These are phyloP conservation scores for Sphaerophoria taeniata DNA, from an alignment of 2,888 invertebrate species.

Conservation along the genomic window DNA sequence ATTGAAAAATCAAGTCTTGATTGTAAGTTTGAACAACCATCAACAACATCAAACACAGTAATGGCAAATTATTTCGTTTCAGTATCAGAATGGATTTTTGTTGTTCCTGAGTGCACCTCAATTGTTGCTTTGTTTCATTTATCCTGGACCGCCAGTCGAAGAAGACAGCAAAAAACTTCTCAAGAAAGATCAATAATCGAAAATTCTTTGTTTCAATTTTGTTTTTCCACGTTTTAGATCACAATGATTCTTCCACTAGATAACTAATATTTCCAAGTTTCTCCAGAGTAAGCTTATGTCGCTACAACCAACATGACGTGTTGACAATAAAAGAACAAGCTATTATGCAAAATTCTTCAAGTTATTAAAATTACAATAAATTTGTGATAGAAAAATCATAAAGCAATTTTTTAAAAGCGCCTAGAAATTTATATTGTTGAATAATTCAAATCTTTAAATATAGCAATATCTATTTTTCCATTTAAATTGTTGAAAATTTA, in stretches of 20 bases:
- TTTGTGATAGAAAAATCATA: slow-evolving; percentile 18
- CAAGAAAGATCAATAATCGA: slow-evolving; percentile 14
- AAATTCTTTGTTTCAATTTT: neutral
- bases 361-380: slow-evolving; percentile 10
- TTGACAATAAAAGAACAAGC: slow-evolving; percentile 28
- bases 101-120: slow-evolving; percentile 86
- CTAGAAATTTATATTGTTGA: slow-evolving; percentile 25
- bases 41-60: neutral
- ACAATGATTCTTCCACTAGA: slow-evolving; percentile 10
- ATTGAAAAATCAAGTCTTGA: slow-evolving; percentile 79
- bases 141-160: slow-evolving; percentile 84
- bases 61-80: slow-evolving; percentile 77
- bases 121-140: slow-evolving; percentile 87
- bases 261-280: neutral
- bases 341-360: neutral
- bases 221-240: neutral
- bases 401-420: slow-evolving; percentile 5
- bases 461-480: slow-evolving; percentile 15
- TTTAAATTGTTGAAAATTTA: slow-evolving; percentile 8
- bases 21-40: slow-evolving; percentile 76
- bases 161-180: neutral
- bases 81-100: slow-evolving; percentile 90
- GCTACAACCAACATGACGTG: slow-evolving; percentile 20
- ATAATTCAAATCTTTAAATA: neutral
- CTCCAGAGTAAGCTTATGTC: neutral